Conservation (phyloP, 2,888 invertebrate species). For the Calameuta idolon region DNA sequence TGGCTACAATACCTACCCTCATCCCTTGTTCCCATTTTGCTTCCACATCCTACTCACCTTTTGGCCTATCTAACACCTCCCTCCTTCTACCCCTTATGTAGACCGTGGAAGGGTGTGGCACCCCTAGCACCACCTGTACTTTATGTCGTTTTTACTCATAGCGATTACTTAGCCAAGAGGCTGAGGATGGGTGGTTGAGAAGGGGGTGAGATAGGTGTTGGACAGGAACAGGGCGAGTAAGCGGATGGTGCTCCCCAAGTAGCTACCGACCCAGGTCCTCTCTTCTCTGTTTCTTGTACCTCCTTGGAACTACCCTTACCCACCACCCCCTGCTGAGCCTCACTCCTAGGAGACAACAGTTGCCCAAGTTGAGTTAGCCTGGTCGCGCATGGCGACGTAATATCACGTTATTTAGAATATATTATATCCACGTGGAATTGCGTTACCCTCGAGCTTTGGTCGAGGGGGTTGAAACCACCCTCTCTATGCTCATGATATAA, state of each 20-base stretch:
- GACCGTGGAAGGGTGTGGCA: not conserved
- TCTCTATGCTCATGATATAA: slow-evolving; percentile 52
- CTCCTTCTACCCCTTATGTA: not conserved
- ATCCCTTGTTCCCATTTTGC: not conserved
- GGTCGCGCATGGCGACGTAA: slow-evolving; percentile 36
- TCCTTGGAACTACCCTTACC: no score
- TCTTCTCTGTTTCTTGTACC: not conserved
- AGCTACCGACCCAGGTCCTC: not conserved
- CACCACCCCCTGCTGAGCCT: slow-evolving; percentile 19
- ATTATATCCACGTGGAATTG: slow-evolving; percentile 35
- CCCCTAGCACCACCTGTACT: slow-evolving; percentile 46
- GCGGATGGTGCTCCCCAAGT: not conserved
- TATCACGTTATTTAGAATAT: slow-evolving; percentile 51
- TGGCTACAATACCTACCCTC: not conserved
- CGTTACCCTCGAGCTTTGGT: not conserved
- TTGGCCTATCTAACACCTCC: not conserved
- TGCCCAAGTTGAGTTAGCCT: slow-evolving; percentile 40
- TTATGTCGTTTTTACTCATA: slow-evolving; percentile 50
- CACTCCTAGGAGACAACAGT: slow-evolving; percentile 32
- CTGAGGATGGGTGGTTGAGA: not conserved
- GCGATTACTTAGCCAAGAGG: slow-evolving; percentile 43
- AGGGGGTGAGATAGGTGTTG: no score
- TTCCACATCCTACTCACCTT: not conserved
- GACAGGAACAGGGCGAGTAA: not conserved
- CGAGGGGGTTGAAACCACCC: not conserved